phyloP scores from a whole-genome alignment of 2,888 invertebrate species.

The Branchinecta sandiegonensis region DNA sequence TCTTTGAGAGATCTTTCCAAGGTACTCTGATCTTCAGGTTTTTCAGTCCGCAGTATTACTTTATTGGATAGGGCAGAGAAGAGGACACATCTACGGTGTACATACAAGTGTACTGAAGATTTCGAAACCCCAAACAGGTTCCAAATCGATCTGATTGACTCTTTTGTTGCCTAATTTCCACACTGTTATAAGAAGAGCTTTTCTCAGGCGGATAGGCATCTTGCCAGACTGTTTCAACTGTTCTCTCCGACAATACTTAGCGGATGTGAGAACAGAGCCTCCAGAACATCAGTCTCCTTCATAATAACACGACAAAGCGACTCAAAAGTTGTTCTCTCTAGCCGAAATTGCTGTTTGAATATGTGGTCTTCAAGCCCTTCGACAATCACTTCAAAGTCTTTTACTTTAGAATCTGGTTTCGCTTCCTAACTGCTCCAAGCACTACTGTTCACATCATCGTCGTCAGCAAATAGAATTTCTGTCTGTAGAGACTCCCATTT shows the following conservation, averaged over 20 bases:
- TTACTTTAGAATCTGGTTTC: not conserved
- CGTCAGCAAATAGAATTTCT: conserved; percentile 10
- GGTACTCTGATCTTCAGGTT: not conserved
- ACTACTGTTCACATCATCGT: not conserved
- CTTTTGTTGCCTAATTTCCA: too few species aligned
- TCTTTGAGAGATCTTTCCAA: too few species aligned
- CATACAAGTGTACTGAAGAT: not conserved
- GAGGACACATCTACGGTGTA: not conserved
- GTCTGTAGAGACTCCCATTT: conserved; percentile 4
- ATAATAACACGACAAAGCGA: not conserved
- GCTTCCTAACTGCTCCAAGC: not conserved
- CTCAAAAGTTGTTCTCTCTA: conserved; percentile 1
- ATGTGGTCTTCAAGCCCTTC: conserved; percentile 2
- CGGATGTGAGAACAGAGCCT: not conserved
- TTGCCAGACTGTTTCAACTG: too few species aligned
- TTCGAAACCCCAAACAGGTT: too few species aligned
- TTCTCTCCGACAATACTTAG: not conserved
- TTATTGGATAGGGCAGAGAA: not conserved
- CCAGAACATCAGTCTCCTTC: not conserved
- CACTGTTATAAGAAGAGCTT: too few species aligned
- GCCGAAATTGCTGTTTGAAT: not conserved
- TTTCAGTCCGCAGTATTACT: not conserved
- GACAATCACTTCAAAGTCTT: not conserved
- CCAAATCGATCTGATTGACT: too few species aligned
- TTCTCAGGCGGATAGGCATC: too few species aligned